Evolutionary conservation across 2,113 vertebrate species (phyloP).

Genomic region (Sprattus sprattus): DNA sequence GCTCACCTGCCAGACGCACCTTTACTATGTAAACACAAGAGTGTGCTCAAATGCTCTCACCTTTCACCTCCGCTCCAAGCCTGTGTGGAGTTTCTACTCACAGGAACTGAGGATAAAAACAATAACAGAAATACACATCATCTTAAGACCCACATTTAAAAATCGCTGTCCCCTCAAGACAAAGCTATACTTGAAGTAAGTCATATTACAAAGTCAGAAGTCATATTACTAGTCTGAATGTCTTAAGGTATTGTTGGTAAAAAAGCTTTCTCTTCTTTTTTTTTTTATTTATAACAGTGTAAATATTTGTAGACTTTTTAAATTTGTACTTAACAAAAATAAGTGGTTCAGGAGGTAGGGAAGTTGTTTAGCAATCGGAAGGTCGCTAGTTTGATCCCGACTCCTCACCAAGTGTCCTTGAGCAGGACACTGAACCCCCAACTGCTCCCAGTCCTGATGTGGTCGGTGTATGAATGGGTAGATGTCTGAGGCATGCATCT

Average conservation of each 20-base stretch:
- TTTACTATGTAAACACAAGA: neutral
- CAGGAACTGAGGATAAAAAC: neutral
- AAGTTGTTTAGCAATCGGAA: too few species aligned
- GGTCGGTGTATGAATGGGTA: too few species aligned
- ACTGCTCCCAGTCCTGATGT: too few species aligned
- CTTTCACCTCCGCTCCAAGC: neutral
- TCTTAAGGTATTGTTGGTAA: neutral
- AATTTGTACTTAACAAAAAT: neutral
- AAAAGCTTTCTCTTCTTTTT: neutral
- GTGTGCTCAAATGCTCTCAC: neutral
- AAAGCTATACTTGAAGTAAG: neutral
- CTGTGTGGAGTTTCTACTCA: neutral
- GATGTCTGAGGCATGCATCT: too few species aligned
- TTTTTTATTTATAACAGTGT: neutral
- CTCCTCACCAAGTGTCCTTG: too few species aligned
- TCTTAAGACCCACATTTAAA: neutral
- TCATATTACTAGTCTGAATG: neutral
- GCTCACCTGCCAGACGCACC: neutral
- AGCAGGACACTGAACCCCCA: too few species aligned
- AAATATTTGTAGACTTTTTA: neutral
- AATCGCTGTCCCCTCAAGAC: neutral
- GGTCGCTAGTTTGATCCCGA: too few species aligned
- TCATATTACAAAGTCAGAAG: neutral
- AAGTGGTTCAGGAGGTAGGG: too few species aligned
- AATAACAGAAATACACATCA: neutral